Percentiles rank a stretch among this genome's conserved stretches.
phyloP scores from a whole-genome alignment of 2,113 vertebrate species.

The Triplophysa rosa region DNA sequence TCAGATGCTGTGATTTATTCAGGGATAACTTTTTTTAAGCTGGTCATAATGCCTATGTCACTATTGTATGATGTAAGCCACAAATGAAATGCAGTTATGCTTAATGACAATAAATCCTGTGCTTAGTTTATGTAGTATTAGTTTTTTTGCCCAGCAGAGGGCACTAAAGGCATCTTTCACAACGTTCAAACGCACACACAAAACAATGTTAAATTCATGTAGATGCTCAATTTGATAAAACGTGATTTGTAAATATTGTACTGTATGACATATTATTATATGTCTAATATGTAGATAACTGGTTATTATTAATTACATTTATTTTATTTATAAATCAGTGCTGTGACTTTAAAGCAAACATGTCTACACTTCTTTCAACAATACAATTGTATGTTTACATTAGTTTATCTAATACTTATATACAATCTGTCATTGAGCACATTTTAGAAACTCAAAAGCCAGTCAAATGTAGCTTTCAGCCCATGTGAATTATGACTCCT shows the following conservation, averaged over 20 bases:
- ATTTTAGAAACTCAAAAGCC: background rate
- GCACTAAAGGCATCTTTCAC: conserved; percentile 33
- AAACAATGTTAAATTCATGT: background rate
- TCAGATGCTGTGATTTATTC: background rate
- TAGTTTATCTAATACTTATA: too few relatives aligned
- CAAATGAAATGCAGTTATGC: conserved; percentile 39
- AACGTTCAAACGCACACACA: background rate
- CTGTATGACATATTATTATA: too few relatives aligned
- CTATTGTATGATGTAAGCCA: conserved; percentile 43
- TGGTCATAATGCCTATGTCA: conserved; percentile 14
- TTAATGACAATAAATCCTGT: conserved; percentile 50
- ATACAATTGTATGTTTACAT: background rate
- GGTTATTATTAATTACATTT: background rate
- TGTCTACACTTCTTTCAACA: background rate
- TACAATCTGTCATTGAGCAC: background rate
- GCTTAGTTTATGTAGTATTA: conserved; percentile 45
- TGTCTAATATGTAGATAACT: background rate
- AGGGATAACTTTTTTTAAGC: conserved; percentile 3
- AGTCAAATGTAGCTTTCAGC: conserved; percentile 7
- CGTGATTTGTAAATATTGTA: too few relatives aligned
- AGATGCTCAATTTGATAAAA: too few relatives aligned
- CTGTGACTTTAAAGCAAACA: background rate
- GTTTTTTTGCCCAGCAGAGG: conserved; percentile 48
- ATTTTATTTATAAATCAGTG: background rate
- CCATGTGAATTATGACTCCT: conserved; percentile 8